Percentiles rank a stretch among this genome's conserved stretches.
phyloP scores from a whole-genome alignment of 2,797 vertebrate species.

The Enteromius argenteus region DNA sequence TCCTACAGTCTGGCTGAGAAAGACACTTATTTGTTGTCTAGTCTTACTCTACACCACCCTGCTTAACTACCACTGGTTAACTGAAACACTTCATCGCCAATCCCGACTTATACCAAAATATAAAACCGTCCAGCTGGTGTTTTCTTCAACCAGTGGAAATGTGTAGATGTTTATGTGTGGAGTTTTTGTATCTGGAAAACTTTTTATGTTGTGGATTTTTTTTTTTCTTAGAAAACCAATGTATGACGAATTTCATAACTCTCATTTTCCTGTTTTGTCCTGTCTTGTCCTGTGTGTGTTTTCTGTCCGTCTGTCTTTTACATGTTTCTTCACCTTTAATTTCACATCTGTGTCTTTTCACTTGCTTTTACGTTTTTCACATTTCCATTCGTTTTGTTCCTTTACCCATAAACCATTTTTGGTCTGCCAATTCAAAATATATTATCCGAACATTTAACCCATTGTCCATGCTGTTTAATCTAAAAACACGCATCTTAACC shows the following conservation, averaged over 20 bases:
- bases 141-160: conserved; percentile 75
- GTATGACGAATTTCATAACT: conserved; percentile 80
- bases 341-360: conserved; percentile 55
- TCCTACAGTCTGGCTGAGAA: conserved; percentile 60
- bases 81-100: conserved; percentile 70
- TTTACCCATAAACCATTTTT: conserved; percentile 8
- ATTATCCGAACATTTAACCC: conserved; percentile 14
- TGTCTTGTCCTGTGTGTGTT: conserved; percentile 74
- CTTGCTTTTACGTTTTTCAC: conserved; percentile 17
- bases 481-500: conserved; percentile 3
- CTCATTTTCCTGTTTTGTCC: conserved; percentile 84
- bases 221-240: conserved; percentile 57
- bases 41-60: conserved; percentile 53
- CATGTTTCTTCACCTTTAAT: conserved; percentile 64
- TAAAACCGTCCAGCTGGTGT: conserved; percentile 63
- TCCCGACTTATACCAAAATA: neutral
- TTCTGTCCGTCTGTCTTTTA: conserved; percentile 71
- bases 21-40: conserved; percentile 55
- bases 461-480: conserved; percentile 18
- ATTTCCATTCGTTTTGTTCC: neutral
- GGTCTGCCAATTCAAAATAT: conserved; percentile 3
- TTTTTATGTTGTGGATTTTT: conserved; percentile 67
- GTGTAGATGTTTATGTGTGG: conserved; percentile 43
- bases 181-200: conserved; percentile 59
- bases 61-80: conserved; percentile 65